phyloP scores from a whole-genome alignment of 2,888 invertebrate species.

The Adineta ricciae region DNA sequence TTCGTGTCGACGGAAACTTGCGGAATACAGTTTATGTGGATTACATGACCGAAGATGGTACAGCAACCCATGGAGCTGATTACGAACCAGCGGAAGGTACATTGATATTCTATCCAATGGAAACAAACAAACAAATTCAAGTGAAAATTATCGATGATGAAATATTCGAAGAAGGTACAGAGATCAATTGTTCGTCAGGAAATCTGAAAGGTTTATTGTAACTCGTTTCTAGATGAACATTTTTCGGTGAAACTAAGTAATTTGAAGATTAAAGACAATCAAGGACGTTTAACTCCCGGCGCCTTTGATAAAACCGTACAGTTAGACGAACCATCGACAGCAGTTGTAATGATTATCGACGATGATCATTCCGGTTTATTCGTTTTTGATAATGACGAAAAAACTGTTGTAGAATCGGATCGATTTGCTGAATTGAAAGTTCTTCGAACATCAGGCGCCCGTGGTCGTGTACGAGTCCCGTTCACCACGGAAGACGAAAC shows the following conservation, averaged over 20 bases:
- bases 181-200: background rate
- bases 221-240: constrained; percentile 66
- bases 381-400: constrained; percentile 71
- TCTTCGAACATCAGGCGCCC: constrained; percentile 69
- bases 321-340: constrained; percentile 73
- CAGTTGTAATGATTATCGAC: constrained; percentile 94
- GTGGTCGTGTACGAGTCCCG: constrained; percentile 72
- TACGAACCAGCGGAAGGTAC: constrained; percentile 71
- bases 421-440: constrained; percentile 70
- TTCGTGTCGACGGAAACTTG: constrained; percentile 70
- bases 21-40: constrained; percentile 71
- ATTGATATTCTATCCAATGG: constrained; percentile 74
- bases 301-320: constrained; percentile 54
- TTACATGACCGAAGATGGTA: constrained; percentile 89
- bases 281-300: constrained; percentile 36
- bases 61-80: constrained; percentile 91
- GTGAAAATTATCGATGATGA: constrained; percentile 96
- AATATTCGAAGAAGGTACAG: constrained; percentile 72
- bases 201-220: background rate
- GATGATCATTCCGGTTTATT: constrained; percentile 98
- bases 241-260: constrained; percentile 73
- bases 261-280: constrained; percentile 39
- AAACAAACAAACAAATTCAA: constrained; percentile 59
- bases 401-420: constrained; percentile 70
- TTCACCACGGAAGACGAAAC: constrained; percentile 85